Evolutionary conservation across 1,140 invertebrate species (phyloP).

Genomic region (Melitaea cinxia): DNA sequence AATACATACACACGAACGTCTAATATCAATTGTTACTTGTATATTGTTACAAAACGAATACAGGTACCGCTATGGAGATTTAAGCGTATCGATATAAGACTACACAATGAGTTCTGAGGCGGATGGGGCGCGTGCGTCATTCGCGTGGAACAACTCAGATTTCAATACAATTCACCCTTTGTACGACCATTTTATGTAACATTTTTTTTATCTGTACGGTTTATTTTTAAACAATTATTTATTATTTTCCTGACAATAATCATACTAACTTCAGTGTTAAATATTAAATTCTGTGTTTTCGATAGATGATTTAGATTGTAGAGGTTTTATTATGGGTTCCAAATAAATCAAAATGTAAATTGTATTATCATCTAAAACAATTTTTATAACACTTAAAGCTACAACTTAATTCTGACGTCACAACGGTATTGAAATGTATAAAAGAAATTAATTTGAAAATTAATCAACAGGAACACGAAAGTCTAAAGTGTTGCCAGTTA

Average conservation of each 20-base stretch:
- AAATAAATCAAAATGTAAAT: not conserved
- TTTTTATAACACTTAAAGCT: not conserved
- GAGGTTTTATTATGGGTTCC: too few species aligned
- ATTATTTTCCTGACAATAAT: too few species aligned
- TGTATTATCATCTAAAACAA: not conserved
- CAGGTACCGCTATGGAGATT: constrained; percentile 71
- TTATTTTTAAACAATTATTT: too few species aligned
- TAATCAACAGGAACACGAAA: not conserved
- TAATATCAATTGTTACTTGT: constrained; percentile 61
- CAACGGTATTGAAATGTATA: not conserved
- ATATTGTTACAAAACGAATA: constrained; percentile 73
- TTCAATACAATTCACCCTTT: not conserved
- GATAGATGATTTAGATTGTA: too few species aligned
- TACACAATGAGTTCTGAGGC: constrained; percentile 1
- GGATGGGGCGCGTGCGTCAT: constrained; percentile 9
- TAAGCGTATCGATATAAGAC: constrained; percentile 59
- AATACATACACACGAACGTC: constrained; percentile 62
- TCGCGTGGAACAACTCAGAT: not conserved
- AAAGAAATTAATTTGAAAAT: not conserved
- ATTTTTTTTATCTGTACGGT: too few species aligned
- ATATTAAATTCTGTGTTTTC: too few species aligned
- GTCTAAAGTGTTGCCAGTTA: not conserved
- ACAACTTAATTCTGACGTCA: not conserved
- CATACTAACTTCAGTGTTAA: too few species aligned
- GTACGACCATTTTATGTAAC: too few species aligned